phyloP scores from a whole-genome alignment of 2,113 vertebrate genomes.

The Thalassoma bifasciatum region DNA sequence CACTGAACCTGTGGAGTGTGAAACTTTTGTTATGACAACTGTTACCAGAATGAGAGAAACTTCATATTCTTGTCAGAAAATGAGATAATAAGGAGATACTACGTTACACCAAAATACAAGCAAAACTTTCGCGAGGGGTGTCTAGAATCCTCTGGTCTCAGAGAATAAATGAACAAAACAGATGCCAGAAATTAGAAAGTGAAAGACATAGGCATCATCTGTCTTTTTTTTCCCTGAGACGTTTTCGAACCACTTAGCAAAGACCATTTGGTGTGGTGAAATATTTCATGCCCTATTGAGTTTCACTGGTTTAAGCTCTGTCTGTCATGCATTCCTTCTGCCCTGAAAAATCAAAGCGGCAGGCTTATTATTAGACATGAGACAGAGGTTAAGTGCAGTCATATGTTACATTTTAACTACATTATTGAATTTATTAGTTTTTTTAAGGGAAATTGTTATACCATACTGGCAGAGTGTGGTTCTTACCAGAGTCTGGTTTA shows the following conservation, averaged over 20 bases:
- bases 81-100: background rate
- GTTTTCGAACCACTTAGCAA: constrained; percentile 1
- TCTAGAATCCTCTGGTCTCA: background rate
- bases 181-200: background rate
- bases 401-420: constrained; percentile 37
- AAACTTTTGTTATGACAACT: background rate
- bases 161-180: background rate
- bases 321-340: constrained; percentile 55
- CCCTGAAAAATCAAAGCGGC: constrained; percentile 37
- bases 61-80: background rate
- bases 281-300: constrained; percentile 53
- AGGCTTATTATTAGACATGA: constrained; percentile 42
- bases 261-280: constrained; percentile 22
- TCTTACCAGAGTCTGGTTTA: background rate
- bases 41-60: background rate
- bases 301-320: constrained; percentile 54
- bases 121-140: background rate
- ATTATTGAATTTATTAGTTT: constrained; percentile 42
- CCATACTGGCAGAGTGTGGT: constrained; percentile 26
- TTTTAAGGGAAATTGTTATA: constrained; percentile 45
- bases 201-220: background rate
- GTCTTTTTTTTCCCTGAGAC: background rate
- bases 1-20: constrained; percentile 7
- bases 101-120: background rate
- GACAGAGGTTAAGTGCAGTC: constrained; percentile 37